Evolutionary conservation across 2,888 invertebrate genomes (phyloP), one percentile per base, ranked within the genome.

Genomic region (Eurytoma californica): DNA sequence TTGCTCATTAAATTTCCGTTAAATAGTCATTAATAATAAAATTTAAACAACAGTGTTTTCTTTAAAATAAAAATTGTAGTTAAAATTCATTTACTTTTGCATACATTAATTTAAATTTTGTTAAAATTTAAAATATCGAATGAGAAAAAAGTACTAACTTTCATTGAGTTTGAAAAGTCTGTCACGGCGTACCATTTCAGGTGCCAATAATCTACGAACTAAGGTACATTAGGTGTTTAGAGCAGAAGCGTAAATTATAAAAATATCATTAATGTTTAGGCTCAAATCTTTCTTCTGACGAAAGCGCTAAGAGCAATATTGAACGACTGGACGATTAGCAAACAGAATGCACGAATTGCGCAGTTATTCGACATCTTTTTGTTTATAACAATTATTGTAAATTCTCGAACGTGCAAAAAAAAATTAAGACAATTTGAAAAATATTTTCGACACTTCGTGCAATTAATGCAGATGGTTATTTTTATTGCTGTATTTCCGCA

Each of bases 261-360:
- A 66, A 53, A 72, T 63, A 58, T 70, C 49, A 72, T 58, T 51
- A 60, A 51, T 61, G 39, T 61, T 39, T 72, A 70, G 51, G 66
- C 77, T 76, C 63, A 28, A 67, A 39, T 63, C 66, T 76, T 69
- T 63, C 53, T 28, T 39, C 18, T n/a, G 20, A 61, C 3, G 63
- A 57, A 55, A 76, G 69, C 69, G 39, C 49, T 77, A 77, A 80
- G 69, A 84, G 85, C 85, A 84, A 84, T 84, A 80, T 55, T 72
- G 78, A 73, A 24, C 55, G 80, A 74, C 79, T 18, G 67, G n/a
- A 60, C 67, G 16, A 24, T 28, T 74, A 58, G 24, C 16, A 68
- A 24, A 24, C 24, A 24, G 24, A 24, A 24, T 24, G 24, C 24
- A 24, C 24, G 39, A 9, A 39, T 39, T 39, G 39, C 39, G 39